Evolutionary conservation across 2,113 vertebrate genomes (phyloP).

Genomic region (rat (Rattus norvegicus)): DNA sequence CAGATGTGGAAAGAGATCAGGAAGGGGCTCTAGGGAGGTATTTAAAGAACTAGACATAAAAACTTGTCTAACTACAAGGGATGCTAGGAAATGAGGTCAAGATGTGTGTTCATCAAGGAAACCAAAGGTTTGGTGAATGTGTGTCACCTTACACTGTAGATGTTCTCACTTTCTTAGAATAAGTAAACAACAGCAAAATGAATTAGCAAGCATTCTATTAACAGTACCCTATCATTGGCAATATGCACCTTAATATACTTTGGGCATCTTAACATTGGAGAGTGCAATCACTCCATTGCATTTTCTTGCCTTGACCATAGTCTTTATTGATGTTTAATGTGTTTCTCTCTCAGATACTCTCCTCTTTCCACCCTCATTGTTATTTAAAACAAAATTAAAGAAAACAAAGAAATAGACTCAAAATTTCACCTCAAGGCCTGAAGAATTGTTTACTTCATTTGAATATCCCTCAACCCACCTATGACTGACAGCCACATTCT

Average conservation of each 20-base stretch:
- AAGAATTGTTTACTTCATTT: not conserved
- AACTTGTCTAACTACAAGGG: not conserved
- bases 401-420: not conserved
- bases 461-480: not conserved
- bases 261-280: not conserved
- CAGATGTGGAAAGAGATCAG: not conserved
- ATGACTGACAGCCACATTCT: not conserved
- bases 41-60: not conserved
- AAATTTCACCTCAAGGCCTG: not conserved
- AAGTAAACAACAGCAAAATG: not conserved
- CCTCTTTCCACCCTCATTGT: not conserved
- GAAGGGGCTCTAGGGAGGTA: not conserved
- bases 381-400: not conserved
- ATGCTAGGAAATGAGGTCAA: conserved; percentile 7
- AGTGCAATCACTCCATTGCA: not conserved
- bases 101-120: not conserved
- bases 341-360: not conserved
- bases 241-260: not conserved
- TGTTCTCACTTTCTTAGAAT: not conserved
- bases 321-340: not conserved
- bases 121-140: not conserved
- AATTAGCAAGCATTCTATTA: not conserved
- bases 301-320: not conserved
- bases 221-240: not conserved
- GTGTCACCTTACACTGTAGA: not conserved